Percentiles rank a stretch among this genome's conserved stretches.
phyloP scores from a whole-genome alignment of 30 jellyfish, hydroid and myxozoan species.

The Hydractinia symbiolongicarpus region DNA sequence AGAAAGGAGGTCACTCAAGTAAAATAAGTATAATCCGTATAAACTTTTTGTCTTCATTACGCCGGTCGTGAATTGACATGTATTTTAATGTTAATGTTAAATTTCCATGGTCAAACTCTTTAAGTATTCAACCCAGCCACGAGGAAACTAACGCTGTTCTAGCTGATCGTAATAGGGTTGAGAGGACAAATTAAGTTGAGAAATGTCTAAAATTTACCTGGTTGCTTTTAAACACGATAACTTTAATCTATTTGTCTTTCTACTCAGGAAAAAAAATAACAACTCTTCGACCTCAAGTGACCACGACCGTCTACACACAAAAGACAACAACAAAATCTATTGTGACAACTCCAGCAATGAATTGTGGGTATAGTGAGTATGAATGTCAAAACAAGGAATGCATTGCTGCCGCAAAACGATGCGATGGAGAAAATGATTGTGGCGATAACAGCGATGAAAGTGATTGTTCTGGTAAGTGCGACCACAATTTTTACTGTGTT shows the following conservation, averaged over 20 bases:
- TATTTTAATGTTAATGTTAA: too few species aligned
- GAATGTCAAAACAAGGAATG: slow-evolving; percentile 19
- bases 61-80: too few species aligned
- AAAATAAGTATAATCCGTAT: too few species aligned
- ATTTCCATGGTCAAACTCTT: too few species aligned
- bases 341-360: not conserved
- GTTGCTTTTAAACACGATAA: not conserved
- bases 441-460: slow-evolving; percentile 34
- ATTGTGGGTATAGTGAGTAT: slow-evolving; percentile 15
- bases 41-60: too few species aligned
- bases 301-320: not conserved
- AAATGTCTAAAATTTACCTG: not conserved
- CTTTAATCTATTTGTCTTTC: not conserved
- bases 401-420: slow-evolving; percentile 3
- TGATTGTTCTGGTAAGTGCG: slow-evolving; percentile 18
- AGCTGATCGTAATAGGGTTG: too few species aligned
- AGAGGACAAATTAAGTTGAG: too few species aligned
- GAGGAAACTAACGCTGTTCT: too few species aligned
- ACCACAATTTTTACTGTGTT: not conserved
- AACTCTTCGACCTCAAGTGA: not conserved
- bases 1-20: too few species aligned
- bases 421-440: slow-evolving; percentile 39
- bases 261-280: not conserved
- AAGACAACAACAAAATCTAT: too few species aligned
- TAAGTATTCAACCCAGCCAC: too few species aligned